These are phyloP conservation scores for Chitala chitala DNA, from an alignment of 2,113 vertebrate species.

Conservation along the genomic window DNA sequence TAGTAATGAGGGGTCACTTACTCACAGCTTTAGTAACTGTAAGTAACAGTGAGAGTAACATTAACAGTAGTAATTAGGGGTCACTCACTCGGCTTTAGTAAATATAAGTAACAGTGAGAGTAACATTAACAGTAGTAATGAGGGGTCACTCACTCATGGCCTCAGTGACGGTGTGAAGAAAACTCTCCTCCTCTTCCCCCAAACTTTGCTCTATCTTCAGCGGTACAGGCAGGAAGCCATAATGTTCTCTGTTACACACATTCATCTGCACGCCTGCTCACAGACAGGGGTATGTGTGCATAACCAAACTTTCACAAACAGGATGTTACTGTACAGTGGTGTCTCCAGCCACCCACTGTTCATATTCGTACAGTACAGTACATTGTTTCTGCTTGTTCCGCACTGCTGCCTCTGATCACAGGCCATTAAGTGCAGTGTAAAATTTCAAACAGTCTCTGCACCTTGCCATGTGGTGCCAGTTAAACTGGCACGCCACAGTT, in stretches of 20 bases:
- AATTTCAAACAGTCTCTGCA: slow-evolving; percentile 10
- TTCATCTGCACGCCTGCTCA: slow-evolving; percentile 79
- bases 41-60: slow-evolving; percentile 64
- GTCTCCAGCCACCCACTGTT: not conserved
- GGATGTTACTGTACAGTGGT: not conserved
- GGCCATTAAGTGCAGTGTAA: slow-evolving; percentile 10
- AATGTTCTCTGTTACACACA: slow-evolving; percentile 87
- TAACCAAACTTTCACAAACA: too few relatives aligned
- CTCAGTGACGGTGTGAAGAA: slow-evolving; percentile 82
- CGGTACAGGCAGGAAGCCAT: slow-evolving; percentile 87
- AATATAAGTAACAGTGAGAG: too few relatives aligned
- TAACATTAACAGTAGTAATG: slow-evolving; percentile 75
- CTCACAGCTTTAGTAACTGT: slow-evolving; percentile 63
- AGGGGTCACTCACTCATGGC: slow-evolving; percentile 80
- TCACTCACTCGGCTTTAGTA: slow-evolving; percentile 87
- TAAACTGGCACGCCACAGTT: not conserved
- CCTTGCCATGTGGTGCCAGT: not conserved
- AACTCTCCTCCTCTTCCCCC: slow-evolving; percentile 82
- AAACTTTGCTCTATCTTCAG: slow-evolving; percentile 80
- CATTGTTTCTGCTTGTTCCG: not conserved
- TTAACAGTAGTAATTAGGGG: slow-evolving; percentile 64
- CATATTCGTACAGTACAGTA: too few relatives aligned
- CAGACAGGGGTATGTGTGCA: slow-evolving; percentile 70
- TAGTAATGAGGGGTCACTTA: slow-evolving; percentile 50
- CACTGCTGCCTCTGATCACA: not conserved